phyloP scores from a whole-genome alignment of 2,888 invertebrate genomes.

The Drosophila neonasuta region DNA sequence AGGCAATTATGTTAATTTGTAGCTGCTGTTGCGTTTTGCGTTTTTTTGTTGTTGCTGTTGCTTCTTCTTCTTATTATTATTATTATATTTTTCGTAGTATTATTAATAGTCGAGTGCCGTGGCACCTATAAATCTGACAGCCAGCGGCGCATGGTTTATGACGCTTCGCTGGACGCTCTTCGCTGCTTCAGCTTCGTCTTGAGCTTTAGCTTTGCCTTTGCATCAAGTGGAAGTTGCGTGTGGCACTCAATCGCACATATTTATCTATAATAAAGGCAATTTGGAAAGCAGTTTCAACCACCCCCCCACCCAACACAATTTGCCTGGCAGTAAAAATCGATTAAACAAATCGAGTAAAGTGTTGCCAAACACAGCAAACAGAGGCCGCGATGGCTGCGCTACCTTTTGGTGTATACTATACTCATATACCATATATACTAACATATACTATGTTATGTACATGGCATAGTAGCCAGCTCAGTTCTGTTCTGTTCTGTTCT shows the following conservation, averaged over 20 bases:
- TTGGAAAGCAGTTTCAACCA: conserved; percentile 38
- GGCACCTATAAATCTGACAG: conserved; percentile 67
- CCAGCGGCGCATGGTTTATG: conserved; percentile 68
- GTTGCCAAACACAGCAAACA: conserved; percentile 49
- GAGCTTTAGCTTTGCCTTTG: conserved; percentile 12
- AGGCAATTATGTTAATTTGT: conserved; percentile 74
- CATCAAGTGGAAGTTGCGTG: conserved; percentile 63
- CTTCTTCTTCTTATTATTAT: conserved; percentile 25
- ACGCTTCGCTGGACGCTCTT: conserved; percentile 58
- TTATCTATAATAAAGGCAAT: conserved; percentile 76
- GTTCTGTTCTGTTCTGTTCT: conserved; percentile 14
- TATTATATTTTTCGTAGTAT: conserved; percentile 39
- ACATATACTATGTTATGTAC: conserved; percentile 26
- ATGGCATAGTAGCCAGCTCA: conserved; percentile 27
- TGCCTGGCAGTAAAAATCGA: conserved; percentile 70
- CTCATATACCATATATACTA: no score
- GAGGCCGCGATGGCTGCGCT: neutral
- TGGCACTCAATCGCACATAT: conserved; percentile 69
- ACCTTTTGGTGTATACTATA: neutral
- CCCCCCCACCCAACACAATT: conserved; percentile 18
- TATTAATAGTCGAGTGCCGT: conserved; percentile 54
- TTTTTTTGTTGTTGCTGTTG: conserved; percentile 18
- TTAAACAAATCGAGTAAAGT: conserved; percentile 78
- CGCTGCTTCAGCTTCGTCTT: conserved; percentile 3
- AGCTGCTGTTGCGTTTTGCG: conserved; percentile 36